Evolutionary conservation across 2,888 invertebrate genomes (phyloP).

Genomic region (Tetranychus piercei): DNA sequence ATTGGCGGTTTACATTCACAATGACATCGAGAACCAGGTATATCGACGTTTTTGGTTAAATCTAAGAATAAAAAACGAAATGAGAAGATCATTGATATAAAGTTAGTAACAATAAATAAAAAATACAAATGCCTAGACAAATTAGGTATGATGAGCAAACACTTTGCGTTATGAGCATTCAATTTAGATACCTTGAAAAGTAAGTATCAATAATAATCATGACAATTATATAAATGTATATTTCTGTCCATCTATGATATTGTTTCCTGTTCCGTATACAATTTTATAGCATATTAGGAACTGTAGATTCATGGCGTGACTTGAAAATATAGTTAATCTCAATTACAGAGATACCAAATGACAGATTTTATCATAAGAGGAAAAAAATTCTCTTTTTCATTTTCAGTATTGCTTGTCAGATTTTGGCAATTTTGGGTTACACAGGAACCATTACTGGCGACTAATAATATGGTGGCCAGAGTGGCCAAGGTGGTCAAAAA

Average conservation of each 20-base stretch:
- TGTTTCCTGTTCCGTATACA: background rate
- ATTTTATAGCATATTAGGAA: background rate
- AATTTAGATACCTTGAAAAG: too few species aligned
- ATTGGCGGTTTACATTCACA: conserved; percentile 25
- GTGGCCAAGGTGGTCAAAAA: background rate
- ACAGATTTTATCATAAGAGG: background rate
- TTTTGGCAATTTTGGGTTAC: background rate
- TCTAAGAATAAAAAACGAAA: background rate
- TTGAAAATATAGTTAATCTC: background rate
- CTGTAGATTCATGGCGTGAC: background rate
- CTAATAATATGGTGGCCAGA: background rate
- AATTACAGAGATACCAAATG: background rate
- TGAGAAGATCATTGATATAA: background rate
- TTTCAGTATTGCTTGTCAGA: background rate
- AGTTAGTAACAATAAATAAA: background rate
- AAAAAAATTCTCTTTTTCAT: background rate
- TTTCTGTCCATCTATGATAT: background rate
- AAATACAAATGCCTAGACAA: too few species aligned
- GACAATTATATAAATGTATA: too few species aligned
- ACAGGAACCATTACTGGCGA: background rate
- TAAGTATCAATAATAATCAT: too few species aligned
- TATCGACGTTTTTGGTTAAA: background rate
- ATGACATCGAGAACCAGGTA: background rate
- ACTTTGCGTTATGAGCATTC: too few species aligned
- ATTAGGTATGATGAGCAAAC: too few species aligned